Percentiles rank a stretch among this genome's conserved stretches.
Evolutionary conservation across 2,888 invertebrate species (phyloP).

Genomic region (Zeuzera pyrina): DNA sequence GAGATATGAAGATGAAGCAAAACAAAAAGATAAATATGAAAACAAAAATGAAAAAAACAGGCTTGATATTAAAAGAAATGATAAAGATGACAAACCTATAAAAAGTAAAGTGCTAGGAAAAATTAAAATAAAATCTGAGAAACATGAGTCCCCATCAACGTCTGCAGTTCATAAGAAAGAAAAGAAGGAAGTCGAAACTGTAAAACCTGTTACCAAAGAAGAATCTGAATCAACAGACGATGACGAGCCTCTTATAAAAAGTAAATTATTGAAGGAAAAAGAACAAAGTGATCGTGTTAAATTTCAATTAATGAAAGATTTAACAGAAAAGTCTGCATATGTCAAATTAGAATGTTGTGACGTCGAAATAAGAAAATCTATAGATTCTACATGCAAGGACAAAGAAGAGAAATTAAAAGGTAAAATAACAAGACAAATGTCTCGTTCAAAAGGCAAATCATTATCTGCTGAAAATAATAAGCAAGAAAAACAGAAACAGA

Average conservation of each 20-base stretch:
- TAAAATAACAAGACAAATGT: conserved; percentile 34
- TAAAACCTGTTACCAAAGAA: conserved; percentile 41
- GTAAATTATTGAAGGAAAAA: conserved; percentile 55
- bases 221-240: conserved; percentile 58
- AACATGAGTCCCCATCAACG: conserved; percentile 19
- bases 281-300: conserved; percentile 47
- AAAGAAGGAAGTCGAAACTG: conserved; percentile 13
- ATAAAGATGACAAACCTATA: conserved; percentile 30
- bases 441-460: conserved; percentile 42
- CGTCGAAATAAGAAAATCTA: conserved; percentile 54
- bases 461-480: conserved; percentile 42
- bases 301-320: conserved; percentile 54
- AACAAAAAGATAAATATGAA: conserved; percentile 13
- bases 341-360: conserved; percentile 66
- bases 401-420: conserved; percentile 45
- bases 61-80: conserved; percentile 28
- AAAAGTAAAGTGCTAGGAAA: conserved; percentile 30
- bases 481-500: conserved; percentile 38
- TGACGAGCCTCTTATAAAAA: conserved; percentile 57
- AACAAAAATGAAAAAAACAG: conserved; percentile 27
- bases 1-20: neutral
- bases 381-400: conserved; percentile 40
- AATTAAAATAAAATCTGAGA: conserved; percentile 30
- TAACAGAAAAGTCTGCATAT: conserved; percentile 62
- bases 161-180: too few species aligned